Evolutionary conservation across 2,797 vertebrate genomes (phyloP), one percentile per base, ranked within the genome.

Genomic region (Rhabdomys pumilio): DNA sequence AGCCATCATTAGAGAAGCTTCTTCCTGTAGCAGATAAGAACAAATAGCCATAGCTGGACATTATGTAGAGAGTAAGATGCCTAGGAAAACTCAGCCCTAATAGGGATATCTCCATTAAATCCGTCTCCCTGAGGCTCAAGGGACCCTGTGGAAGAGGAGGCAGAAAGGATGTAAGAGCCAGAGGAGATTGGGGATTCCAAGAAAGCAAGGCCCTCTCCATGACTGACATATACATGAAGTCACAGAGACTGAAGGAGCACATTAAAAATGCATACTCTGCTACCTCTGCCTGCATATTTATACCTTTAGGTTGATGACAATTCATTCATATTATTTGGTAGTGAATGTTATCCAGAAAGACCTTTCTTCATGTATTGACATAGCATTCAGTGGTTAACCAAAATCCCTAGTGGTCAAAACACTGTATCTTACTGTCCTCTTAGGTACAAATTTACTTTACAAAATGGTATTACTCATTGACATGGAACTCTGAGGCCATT

Each of bases 401-500:
- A 79, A 61, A 89, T 79, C 89, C 26, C 59, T 72, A 73, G 2
- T 79, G 55, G 84, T 95, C 26, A 67, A n/a, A 84, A 38, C 61
- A 90, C 80, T 6, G 15, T 59, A 76, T 67, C 19, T 83, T 80
- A 53, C 67, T 92, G 55, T 90, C 47, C 67, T 80, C 38, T 79
- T 59, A 50, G 12, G 76, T 2, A 91, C 12, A 67, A 75, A 90
- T 26, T 67, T 31, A 59, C 44, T 65, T 29, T 20, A n/a, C 53
- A 41, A 75, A 87, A 65, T 79, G 17, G n/a, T 93, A 57, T 90
- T 91, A 94, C 77, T 72, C 29, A 59, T 55, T 90, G 65, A 94
- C 53, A 41, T 2, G 31, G 41, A 84, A 82, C 65, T 73, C 89
- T 61, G 84, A 90, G 50, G 85, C 13, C 2, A 50, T 81, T 94